A percentile compares a stretch with the other conserved stretches of the same genome.
Conservation (phyloP, 1,140 invertebrate species). For the Pantala flavescens region DNA sequence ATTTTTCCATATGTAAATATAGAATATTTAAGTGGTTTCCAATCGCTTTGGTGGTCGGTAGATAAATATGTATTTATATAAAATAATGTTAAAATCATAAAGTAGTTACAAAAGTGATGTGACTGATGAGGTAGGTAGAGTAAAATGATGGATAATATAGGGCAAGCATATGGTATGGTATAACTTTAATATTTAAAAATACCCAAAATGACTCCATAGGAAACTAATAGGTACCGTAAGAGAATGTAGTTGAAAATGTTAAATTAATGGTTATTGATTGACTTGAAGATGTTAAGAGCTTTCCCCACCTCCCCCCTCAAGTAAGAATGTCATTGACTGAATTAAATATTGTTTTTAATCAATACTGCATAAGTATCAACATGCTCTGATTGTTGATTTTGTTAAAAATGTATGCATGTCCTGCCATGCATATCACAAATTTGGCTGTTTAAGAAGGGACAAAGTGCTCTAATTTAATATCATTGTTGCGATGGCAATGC, state of each 20-base stretch:
- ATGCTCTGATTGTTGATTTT: conserved; percentile 7
- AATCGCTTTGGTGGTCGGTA: conserved; percentile 4
- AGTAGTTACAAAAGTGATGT: conserved; percentile 1
- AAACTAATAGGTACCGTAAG: not conserved
- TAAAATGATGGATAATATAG: not conserved
- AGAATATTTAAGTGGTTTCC: conserved; percentile 3
- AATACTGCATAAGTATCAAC: not conserved
- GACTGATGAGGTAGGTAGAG: not conserved
- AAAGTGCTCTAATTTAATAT: conserved; percentile 5
- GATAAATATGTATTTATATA: conserved; percentile 10
- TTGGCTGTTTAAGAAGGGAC: not conserved
- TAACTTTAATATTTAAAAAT: not conserved
- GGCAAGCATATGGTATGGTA: conserved; percentile 1
- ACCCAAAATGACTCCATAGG: not conserved
- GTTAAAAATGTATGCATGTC: not conserved
- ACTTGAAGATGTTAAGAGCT: not conserved
- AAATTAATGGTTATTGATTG: not conserved
- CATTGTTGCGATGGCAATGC: conserved; percentile 3
- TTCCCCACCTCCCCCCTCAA: not conserved
- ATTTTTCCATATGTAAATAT: not conserved
- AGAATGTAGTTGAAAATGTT: not conserved
- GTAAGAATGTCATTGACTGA: not conserved
- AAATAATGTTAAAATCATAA: conserved; percentile 9
- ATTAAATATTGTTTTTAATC: not conserved
- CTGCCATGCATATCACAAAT: not conserved